A percentile compares a stretch with the other conserved stretches of the same genome.
Evolutionary conservation across 2,113 vertebrate genomes (phyloP).

Genomic region (Sander vitreus): DNA sequence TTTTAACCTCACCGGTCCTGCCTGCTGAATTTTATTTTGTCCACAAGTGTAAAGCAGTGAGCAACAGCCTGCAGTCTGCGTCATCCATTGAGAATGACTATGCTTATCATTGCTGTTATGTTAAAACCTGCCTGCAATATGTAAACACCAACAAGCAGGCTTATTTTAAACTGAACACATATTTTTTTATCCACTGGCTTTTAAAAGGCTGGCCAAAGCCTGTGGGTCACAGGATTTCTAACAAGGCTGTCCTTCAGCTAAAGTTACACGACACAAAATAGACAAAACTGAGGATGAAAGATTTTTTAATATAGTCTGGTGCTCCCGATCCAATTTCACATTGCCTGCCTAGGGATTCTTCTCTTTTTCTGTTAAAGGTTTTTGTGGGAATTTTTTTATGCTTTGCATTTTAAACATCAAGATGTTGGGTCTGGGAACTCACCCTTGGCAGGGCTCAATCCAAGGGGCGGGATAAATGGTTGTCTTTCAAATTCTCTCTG

Average conservation of each 20-base stretch:
- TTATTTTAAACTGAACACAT: not conserved
- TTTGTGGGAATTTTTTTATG: not conserved
- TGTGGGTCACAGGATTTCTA: not conserved
- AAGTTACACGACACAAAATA: not conserved
- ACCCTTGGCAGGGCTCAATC: too few species aligned
- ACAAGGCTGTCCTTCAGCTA: conserved; percentile 20
- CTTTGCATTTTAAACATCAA: not conserved
- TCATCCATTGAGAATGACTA: conserved; percentile 1
- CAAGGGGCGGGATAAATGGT: too few species aligned
- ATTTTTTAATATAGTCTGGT: not conserved
- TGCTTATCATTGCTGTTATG: conserved; percentile 5
- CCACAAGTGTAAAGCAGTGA: not conserved
- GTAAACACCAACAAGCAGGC: conserved; percentile 5
- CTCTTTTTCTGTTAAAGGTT: not conserved
- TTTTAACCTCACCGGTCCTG: conserved; percentile 16
- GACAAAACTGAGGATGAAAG: not conserved
- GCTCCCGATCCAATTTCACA: not conserved
- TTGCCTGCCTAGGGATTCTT: not conserved
- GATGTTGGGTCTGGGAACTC: too few species aligned
- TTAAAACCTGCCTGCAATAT: not conserved
- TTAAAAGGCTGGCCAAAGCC: conserved; percentile 22
- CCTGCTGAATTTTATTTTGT: not conserved
- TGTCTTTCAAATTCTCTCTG: too few species aligned
- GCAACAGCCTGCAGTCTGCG: not conserved
- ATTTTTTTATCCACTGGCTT: not conserved